Base-by-base conservation (phyloP, 2,888 invertebrate species). In the Sepioteuthis lessoniana region DNA sequence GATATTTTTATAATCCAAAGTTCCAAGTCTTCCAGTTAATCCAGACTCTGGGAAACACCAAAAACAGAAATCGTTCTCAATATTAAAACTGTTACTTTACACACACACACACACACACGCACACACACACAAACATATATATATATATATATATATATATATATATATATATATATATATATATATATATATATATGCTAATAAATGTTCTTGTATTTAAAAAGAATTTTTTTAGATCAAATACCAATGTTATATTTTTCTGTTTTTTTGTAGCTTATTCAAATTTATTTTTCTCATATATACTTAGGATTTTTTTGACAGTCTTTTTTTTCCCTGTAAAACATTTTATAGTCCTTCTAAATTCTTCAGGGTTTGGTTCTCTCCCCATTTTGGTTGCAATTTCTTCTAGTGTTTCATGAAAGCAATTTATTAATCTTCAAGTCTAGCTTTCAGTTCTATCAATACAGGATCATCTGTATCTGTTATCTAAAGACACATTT, bases 391-490 rank as follows among this genome's bases (percentile, higher is more conserved):
- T n/a, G 13, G 76, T 76, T 16, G 76, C n/a, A 35, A 76, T 76
- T 76, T 76, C 76, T 76, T 76, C n/a, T 76, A 76, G 76, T 76
- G 76, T 76, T 76, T 76, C n/a, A 76, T 76, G 35, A 76, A 76
- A 35, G 76, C 76, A 76, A 76, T 76, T 76, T 76, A 76, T 76
- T 76, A 76, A 76, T n/a, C n/a, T 76, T 76, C n/a, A 13, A 76
- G 76, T 76, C 76, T 76, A 76, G 76, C 76, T 76, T n/a, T n/a
- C 76, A 76, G 76, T 76, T 76, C 76, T 76, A 35, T 76, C 76
- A 76, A 76, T 35, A 16, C 76, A 76, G 76, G 76, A 76, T 76
- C 76, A 76, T 76, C n/a, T 76, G 19, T n/a, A 35, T 76, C 76
- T 76, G n/a, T 76, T n/a, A 76, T n/a, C n/a, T 35, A 16, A 76